A percentile compares a stretch with the other conserved stretches of the same genome.
phyloP scores from a whole-genome alignment of 2,113 vertebrate genomes.

The Stegostoma tigrinum region DNA sequence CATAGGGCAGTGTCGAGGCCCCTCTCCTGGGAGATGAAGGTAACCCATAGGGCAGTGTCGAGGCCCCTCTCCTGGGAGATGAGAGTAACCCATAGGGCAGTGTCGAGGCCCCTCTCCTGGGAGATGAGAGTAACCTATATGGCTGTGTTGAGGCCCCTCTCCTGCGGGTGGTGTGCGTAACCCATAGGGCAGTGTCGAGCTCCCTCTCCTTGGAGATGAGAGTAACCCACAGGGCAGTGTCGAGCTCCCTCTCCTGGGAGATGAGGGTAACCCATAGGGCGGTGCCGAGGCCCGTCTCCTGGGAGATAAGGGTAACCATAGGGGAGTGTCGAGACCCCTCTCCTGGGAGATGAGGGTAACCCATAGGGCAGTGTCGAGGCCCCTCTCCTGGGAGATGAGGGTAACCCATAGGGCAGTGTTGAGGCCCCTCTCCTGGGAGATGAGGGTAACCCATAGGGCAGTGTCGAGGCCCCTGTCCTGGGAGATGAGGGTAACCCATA shows the following conservation, averaged over 20 bases:
- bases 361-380: too few species aligned
- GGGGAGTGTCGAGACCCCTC: background rate
- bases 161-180: background rate
- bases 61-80: background rate
- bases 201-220: slow-evolving; percentile 45
- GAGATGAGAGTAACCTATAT: background rate
- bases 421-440: too few species aligned
- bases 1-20: background rate
- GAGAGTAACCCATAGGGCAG: background rate
- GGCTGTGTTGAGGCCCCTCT: background rate
- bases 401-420: too few species aligned
- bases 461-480: too few species aligned
- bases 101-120: background rate
- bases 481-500: too few species aligned
- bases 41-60: background rate
- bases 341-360: slow-evolving; percentile 58
- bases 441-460: too few species aligned
- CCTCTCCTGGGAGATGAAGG: background rate
- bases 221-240: background rate
- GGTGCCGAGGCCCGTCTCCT: background rate
- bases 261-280: slow-evolving; percentile 36
- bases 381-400: slow-evolving; percentile 51
- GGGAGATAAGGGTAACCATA: slow-evolving; percentile 45
- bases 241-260: slow-evolving; percentile 41
- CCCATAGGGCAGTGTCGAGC: background rate